phyloP scores from a whole-genome alignment of 2,113 vertebrate species.

The Aegithalos caudatus region DNA sequence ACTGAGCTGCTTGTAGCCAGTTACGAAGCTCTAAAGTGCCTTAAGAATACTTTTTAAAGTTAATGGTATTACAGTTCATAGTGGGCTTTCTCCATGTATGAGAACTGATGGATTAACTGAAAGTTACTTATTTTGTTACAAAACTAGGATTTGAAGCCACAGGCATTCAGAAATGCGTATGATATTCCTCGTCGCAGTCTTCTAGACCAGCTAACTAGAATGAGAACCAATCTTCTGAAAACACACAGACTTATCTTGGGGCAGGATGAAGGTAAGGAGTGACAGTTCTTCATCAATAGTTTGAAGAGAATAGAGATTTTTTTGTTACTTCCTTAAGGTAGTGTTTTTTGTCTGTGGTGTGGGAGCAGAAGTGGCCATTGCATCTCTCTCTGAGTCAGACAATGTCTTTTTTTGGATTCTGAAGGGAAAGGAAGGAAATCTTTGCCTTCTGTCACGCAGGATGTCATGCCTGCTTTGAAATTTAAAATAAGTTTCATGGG shows the following conservation, averaged over 20 bases:
- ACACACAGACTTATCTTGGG: conserved; percentile 75
- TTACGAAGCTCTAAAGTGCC: neutral
- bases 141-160: conserved; percentile 79
- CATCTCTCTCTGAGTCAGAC: neutral
- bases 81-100: neutral
- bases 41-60: neutral
- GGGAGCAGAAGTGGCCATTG: neutral
- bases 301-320: neutral
- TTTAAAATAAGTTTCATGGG: neutral
- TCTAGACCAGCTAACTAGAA: conserved; percentile 81
- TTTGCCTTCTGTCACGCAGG: neutral
- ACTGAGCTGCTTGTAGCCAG: neutral
- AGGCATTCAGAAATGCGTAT: conserved; percentile 81
- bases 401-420: neutral
- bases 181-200: conserved; percentile 81
- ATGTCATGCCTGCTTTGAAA: neutral
- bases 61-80: neutral
- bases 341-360: neutral
- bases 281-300: neutral
- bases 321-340: neutral
- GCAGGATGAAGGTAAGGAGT: conserved; percentile 79
- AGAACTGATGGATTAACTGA: neutral
- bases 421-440: neutral
- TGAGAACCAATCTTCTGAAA: conserved; percentile 82
- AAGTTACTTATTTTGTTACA: neutral